A percentile compares a stretch with the other conserved stretches of the same genome.
phyloP scores from a whole-genome alignment of 2,797 vertebrate genomes.

The Heteromormyrus szaboi region DNA sequence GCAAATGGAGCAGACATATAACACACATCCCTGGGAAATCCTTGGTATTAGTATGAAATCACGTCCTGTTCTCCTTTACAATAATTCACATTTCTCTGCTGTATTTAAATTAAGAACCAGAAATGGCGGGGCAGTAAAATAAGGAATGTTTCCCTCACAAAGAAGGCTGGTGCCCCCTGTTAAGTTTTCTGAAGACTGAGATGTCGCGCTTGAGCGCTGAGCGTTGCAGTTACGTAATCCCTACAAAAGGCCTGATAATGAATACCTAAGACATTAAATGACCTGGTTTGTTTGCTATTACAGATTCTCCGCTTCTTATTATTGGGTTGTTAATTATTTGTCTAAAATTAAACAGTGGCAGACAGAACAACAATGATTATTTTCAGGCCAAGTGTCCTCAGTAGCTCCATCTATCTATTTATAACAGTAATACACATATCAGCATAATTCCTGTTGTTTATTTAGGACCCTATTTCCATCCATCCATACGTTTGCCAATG shows the following conservation, averaged over 20 bases:
- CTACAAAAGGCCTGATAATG: slow-evolving; percentile 45
- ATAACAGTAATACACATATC: neutral
- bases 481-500: neutral
- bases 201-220: slow-evolving; percentile 36
- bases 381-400: neutral
- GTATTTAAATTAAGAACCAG: neutral
- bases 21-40: neutral
- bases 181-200: slow-evolving; percentile 31
- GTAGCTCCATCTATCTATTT: neutral
- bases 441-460: neutral
- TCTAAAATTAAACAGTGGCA: neutral
- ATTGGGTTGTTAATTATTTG: neutral
- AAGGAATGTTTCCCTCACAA: neutral
- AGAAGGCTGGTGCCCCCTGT: slow-evolving; percentile 7
- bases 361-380: neutral
- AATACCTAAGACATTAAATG: slow-evolving; percentile 39
- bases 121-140: slow-evolving; percentile 23
- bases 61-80: neutral
- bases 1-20: neutral
- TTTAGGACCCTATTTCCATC: neutral
- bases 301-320: neutral
- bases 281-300: neutral
- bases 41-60: neutral
- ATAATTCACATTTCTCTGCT: neutral
- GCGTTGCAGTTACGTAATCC: slow-evolving; percentile 50